phyloP scores from a whole-genome alignment of 2,113 vertebrate genomes.

The Cranoglanis bouderius region DNA sequence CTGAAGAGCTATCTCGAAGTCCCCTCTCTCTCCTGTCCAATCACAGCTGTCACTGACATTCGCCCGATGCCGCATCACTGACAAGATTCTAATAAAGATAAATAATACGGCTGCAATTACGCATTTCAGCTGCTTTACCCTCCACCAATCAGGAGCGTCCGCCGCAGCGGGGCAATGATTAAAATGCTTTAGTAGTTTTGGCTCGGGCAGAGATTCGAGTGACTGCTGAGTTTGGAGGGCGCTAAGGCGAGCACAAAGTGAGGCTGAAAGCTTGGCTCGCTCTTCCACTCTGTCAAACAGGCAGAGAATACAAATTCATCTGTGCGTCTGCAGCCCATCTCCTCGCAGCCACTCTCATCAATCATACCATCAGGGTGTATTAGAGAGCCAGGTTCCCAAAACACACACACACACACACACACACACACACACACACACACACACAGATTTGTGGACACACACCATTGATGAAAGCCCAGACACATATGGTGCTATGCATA shows the following conservation, averaged over 20 bases:
- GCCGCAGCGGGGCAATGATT: conserved; percentile 31
- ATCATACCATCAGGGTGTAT: conserved; percentile 77
- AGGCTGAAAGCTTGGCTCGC: conserved; percentile 60
- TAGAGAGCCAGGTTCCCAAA: conserved; percentile 68
- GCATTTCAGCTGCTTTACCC: conserved; percentile 68
- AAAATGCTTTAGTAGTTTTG: conserved; percentile 51
- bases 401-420: conserved; percentile 14
- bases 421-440: conserved; percentile 1
- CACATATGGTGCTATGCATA: not conserved
- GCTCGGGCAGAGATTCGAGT: conserved; percentile 63
- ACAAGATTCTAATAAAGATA: conserved; percentile 80
- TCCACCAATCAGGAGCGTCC: conserved; percentile 60
- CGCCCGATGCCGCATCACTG: conserved; percentile 68
- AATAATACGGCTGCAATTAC: conserved; percentile 75
- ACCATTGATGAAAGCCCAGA: conserved; percentile 15
- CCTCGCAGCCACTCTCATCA: conserved; percentile 71
- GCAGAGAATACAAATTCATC: conserved; percentile 68
- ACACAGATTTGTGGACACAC: conserved; percentile 22
- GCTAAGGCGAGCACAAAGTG: conserved; percentile 17
- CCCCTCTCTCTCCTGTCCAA: conserved; percentile 38
- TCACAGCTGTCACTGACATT: conserved; percentile 67
- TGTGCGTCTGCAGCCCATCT: conserved; percentile 70
- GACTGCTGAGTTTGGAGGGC: conserved; percentile 49
- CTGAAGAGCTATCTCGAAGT: conserved; percentile 44
- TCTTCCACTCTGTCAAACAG: conserved; percentile 46